Conservation (phyloP, 2,888 invertebrate species). For the Alloscopus bannaensis region DNA sequence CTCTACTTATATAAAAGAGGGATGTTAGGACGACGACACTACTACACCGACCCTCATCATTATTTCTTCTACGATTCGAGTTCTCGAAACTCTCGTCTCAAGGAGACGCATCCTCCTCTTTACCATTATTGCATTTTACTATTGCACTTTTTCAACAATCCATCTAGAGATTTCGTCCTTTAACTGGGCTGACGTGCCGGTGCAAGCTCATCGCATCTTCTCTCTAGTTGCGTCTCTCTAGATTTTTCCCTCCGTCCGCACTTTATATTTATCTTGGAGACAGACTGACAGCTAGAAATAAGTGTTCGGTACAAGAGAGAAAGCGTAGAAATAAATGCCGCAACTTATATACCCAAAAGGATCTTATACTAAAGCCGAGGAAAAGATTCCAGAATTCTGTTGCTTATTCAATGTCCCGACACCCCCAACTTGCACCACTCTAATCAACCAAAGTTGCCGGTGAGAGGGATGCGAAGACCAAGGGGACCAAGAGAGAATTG, state of each 20-base stretch:
- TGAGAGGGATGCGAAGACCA: constrained; percentile 14
- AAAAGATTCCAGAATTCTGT: no score
- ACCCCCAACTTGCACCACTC: constrained; percentile 24
- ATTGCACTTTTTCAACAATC: constrained; percentile 30
- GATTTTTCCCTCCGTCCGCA: no score
- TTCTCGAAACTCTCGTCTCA: no score
- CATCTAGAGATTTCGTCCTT: constrained; percentile 40
- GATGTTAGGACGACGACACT: constrained; percentile 13
- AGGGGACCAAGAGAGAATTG: constrained; percentile 18
- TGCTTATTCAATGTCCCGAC: constrained; percentile 39
- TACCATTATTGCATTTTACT: not conserved
- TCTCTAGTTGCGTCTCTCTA: not conserved
- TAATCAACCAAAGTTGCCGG: constrained; percentile 46
- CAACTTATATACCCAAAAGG: no score
- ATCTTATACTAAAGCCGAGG: no score
- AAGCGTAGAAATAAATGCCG: constrained; percentile 39
- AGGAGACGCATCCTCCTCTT: not conserved
- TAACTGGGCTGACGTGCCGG: constrained; percentile 51
- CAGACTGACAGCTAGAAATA: constrained; percentile 23
- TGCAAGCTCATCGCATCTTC: constrained; percentile 51
- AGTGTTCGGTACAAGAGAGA: not conserved
- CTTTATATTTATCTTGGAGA: constrained; percentile 48
- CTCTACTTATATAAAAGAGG: constrained; percentile 42
- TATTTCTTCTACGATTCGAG: constrained; percentile 48
- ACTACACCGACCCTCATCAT: constrained; percentile 48